These are phyloP conservation scores for Mola mola DNA, from an alignment of 2,113 vertebrate genomes.

Conservation along the genomic window DNA sequence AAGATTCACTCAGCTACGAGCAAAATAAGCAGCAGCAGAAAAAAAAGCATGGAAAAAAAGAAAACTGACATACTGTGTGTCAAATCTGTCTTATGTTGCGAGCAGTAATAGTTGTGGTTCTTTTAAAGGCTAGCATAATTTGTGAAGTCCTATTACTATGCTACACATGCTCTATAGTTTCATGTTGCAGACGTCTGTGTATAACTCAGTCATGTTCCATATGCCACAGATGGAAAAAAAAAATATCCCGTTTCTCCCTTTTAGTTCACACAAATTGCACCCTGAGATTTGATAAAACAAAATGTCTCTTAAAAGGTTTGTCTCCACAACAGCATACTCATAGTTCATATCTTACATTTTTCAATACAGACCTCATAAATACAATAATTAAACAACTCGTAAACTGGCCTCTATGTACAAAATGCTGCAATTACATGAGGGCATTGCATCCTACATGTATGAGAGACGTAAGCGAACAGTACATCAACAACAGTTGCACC, in stretches of 20 bases:
- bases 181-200: slow-evolving; percentile 40
- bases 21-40: neutral
- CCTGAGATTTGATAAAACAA: slow-evolving; percentile 73
- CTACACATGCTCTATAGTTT: slow-evolving; percentile 63
- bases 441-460: slow-evolving; percentile 33
- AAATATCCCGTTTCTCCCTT: slow-evolving; percentile 63
- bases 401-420: slow-evolving; percentile 32
- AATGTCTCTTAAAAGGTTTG: slow-evolving; percentile 55
- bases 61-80: slow-evolving; percentile 9
- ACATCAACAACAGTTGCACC: slow-evolving; percentile 20
- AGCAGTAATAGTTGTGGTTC: slow-evolving; percentile 23
- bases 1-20: slow-evolving; percentile 31
- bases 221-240: slow-evolving; percentile 54
- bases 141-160: slow-evolving; percentile 42
- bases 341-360: slow-evolving; percentile 31
- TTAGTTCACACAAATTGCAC: slow-evolving; percentile 67
- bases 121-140: slow-evolving; percentile 32
- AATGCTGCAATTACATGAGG: slow-evolving; percentile 39
- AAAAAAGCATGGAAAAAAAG: slow-evolving; percentile 6
- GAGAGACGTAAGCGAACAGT: slow-evolving; percentile 19
- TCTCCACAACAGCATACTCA: slow-evolving; percentile 28
- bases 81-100: slow-evolving; percentile 18
- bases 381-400: slow-evolving; percentile 43
- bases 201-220: slow-evolving; percentile 39
- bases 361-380: slow-evolving; percentile 32